A percentile compares a stretch with the other conserved stretches of the same genome.
These are phyloP conservation scores for Montipora foliosa DNA, from an alignment of 64 coral and sea anemone genomes.

Conservation along the genomic window DNA sequence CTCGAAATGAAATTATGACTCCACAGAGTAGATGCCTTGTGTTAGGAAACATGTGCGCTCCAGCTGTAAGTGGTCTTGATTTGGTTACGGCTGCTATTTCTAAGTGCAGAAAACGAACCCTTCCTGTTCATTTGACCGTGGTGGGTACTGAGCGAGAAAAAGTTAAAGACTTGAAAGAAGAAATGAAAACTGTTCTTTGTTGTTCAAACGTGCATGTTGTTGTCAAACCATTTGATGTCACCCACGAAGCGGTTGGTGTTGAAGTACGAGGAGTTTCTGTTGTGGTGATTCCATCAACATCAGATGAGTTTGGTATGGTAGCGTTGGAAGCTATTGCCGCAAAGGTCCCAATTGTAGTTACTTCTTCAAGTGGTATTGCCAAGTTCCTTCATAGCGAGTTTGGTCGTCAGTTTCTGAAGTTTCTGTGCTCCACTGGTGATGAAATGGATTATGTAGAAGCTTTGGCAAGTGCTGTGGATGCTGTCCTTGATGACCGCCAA, in stretches of 20 bases:
- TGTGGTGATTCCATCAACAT: constrained; percentile 38
- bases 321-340: constrained; percentile 72
- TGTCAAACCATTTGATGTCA: constrained; percentile 59
- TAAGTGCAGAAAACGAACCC: constrained; percentile 5
- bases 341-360: constrained; percentile 66
- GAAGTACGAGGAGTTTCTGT: constrained; percentile 76
- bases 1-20: constrained; percentile 55
- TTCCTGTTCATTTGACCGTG: constrained; percentile 29
- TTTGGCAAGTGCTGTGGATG: constrained; percentile 64
- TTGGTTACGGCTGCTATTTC: constrained; percentile 23
- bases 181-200: neutral
- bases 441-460: neutral
- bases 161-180: constrained; percentile 29
- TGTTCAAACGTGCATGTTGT: neutral
- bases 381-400: constrained; percentile 30
- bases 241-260: constrained; percentile 20
- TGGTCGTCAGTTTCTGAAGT: constrained; percentile 32
- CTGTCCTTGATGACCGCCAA: constrained; percentile 36
- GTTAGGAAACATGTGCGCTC: constrained; percentile 16
- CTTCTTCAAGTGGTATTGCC: constrained; percentile 54
- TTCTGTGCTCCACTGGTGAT: neutral
- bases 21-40: constrained; percentile 71
- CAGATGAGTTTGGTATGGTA: constrained; percentile 63
- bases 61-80: neutral
- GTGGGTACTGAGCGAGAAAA: constrained; percentile 30